These are phyloP conservation scores for Parthenolecanium corni DNA, from an alignment of 2,888 invertebrate species.

Conservation along the genomic window DNA sequence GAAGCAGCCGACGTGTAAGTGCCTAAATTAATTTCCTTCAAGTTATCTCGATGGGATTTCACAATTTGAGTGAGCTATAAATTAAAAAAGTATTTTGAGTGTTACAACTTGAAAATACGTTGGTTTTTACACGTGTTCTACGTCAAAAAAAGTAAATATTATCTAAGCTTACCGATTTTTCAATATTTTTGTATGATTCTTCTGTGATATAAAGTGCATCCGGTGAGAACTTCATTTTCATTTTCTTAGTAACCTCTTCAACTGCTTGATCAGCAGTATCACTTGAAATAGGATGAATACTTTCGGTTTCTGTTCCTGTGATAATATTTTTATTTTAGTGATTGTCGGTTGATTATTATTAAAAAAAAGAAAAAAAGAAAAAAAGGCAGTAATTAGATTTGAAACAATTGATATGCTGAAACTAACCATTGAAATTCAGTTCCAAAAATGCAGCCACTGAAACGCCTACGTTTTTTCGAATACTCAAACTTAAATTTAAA, in stretches of 20 bases:
- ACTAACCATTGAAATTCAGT: conserved; percentile 2
- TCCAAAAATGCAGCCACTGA: neutral
- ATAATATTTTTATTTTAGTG: neutral
- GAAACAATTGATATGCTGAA: too few relatives aligned
- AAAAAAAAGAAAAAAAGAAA: neutral
- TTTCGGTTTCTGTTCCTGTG: neutral
- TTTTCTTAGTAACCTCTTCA: conserved; percentile 33
- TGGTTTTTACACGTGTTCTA: neutral
- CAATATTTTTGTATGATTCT: conserved; percentile 13
- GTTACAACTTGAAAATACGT: conserved; percentile 13
- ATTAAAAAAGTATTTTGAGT: conserved; percentile 23
- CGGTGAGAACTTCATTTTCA: conserved; percentile 31
- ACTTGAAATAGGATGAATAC: conserved; percentile 32
- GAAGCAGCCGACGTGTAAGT: conserved; percentile 51
- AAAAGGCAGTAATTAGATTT: neutral
- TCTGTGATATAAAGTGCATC: conserved; percentile 36
- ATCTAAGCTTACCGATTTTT: conserved; percentile 13
- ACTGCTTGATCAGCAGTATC: conserved; percentile 34
- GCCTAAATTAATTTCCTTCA: conserved; percentile 49
- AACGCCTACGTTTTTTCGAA: neutral
- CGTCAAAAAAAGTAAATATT: neutral
- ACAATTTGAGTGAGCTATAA: conserved; percentile 45
- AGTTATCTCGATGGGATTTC: conserved; percentile 43
- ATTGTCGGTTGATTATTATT: neutral
- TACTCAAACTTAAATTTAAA: neutral